phyloP scores from a whole-genome alignment of 30 jellyfish, hydroid and myxozoan species.

The Pseudorhiza aurosa region DNA sequence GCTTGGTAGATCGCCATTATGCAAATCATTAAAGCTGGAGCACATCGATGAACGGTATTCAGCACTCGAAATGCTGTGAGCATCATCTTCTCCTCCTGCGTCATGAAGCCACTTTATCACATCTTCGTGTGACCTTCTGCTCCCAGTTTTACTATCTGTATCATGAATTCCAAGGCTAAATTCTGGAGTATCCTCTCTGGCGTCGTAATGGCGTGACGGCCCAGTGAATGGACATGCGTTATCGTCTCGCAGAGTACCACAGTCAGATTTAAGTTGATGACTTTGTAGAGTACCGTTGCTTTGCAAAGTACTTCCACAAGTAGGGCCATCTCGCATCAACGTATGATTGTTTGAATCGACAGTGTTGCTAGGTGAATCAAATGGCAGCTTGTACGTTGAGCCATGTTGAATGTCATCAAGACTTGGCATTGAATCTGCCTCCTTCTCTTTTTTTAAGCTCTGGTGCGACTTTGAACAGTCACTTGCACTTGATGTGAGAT shows the following conservation, averaged over 20 bases:
- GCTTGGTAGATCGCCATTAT: constrained; percentile 26
- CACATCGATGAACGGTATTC: constrained; percentile 83
- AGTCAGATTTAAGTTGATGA: not conserved
- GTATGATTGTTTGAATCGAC: constrained; percentile 28
- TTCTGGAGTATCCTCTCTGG: not conserved
- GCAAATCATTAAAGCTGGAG: constrained; percentile 76
- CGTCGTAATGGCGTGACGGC: not conserved
- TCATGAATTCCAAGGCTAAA: not conserved
- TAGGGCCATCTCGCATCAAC: not conserved
- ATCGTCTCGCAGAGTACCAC: constrained; percentile 15
- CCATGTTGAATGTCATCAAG: constrained; percentile 3
- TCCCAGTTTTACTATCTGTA: constrained; percentile 14
- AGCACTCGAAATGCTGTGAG: constrained; percentile 49
- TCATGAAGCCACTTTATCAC: constrained; percentile 60
- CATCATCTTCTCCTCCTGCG: constrained; percentile 47
- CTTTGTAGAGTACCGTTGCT: not conserved
- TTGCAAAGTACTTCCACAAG: constrained; percentile 1
- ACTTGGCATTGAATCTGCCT: not conserved
- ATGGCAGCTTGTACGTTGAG: constrained; percentile 44
- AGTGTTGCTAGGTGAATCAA: constrained; percentile 35
- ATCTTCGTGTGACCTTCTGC: constrained; percentile 35
- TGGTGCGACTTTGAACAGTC: constrained; percentile 26
- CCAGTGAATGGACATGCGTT: not conserved
- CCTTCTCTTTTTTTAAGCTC: not conserved
- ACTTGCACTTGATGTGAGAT: constrained; percentile 38